Evolutionary conservation across 1,140 invertebrate genomes (phyloP), one percentile per base, ranked within the genome.

Genomic region (Diachasmimorpha longicaudata): DNA sequence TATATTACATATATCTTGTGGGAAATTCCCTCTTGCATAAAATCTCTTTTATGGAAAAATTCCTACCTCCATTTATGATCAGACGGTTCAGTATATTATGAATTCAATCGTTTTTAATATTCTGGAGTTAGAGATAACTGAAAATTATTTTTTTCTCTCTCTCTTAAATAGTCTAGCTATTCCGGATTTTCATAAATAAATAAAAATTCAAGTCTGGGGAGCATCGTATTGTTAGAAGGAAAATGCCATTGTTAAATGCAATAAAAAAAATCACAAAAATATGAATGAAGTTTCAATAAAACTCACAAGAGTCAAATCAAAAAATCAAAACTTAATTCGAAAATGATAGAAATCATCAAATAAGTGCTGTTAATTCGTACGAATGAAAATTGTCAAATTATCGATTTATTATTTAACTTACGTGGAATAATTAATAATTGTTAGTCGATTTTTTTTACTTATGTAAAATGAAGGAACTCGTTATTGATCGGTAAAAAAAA

Each of bases 341-440:
- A 70, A 31, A 70, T 39, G 19, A 69, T 39, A 39, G 37, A 70
- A 48, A 48, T 63, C 19, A 63, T 63, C 2, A 31, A 31, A 55
- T 21, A 5, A 69, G 46, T 70, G 69, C 69, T 70, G 69, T 70
- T 70, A 70, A 70, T 31, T 70, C 21, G 58, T 19, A 63, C 25
- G 21, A 67, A 36, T 67, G 55, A 42, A 10, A 42, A 42, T 4
- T 42, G 39, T 4, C 39, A 46, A 48, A 46, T 70, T 25, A n/a
- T 70, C 42, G 69, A 75, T 70, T 77, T 75, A 46, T 48, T 63
- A 66, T 77, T 80, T 77, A 73, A 78, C 69, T 75, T 48, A 79
- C 72, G 39, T 39, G 58, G 75, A 6, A 31, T 66, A 42, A 73
- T 42, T 16, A 67, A 21, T 67, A 23, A 36, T 55, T 55, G 48